Conservation (phyloP, 1,140 invertebrate genomes). For the Limonius californicus region DNA sequence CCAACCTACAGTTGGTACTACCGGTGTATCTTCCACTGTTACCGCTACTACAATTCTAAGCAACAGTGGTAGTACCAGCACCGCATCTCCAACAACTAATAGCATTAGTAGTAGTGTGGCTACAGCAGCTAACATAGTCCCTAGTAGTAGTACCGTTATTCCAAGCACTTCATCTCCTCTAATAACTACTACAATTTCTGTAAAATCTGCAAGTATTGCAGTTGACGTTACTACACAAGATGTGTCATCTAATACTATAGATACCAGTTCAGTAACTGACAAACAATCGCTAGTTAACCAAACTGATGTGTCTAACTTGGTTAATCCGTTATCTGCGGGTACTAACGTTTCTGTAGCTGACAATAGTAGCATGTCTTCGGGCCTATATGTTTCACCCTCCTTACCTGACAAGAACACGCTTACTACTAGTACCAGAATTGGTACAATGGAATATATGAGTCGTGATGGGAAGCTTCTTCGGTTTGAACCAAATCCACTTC, state of each 20-base stretch:
- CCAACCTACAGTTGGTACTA: not conserved
- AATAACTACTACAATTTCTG: conserved; percentile 25
- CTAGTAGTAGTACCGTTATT: conserved; percentile 15
- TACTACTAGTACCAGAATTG: not conserved
- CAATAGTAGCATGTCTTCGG: conserved; percentile 2
- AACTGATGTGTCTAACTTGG: conserved; percentile 7
- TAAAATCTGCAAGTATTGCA: conserved; percentile 25
- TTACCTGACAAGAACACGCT: not conserved
- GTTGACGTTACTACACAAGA: conserved; percentile 17
- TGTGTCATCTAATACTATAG: conserved; percentile 1
- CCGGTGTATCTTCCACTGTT: conserved; percentile 3
- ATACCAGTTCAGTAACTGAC: conserved; percentile 17
- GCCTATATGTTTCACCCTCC: not conserved
- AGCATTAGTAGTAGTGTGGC: conserved; percentile 41
- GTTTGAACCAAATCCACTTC: conserved; percentile 46
- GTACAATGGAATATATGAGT: not conserved
- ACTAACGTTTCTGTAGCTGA: not conserved
- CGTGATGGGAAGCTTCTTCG: conserved; percentile 46
- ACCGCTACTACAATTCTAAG: conserved; percentile 21
- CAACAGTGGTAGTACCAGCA: conserved; percentile 33
- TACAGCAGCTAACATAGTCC: conserved; percentile 43
- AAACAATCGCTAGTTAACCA: conserved; percentile 5
- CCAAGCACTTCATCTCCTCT: not conserved
- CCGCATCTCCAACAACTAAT: conserved; percentile 40
- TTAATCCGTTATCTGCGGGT: not conserved